phyloP scores from a whole-genome alignment of 2,797 vertebrate species.

The Propithecus deckenii region DNA sequence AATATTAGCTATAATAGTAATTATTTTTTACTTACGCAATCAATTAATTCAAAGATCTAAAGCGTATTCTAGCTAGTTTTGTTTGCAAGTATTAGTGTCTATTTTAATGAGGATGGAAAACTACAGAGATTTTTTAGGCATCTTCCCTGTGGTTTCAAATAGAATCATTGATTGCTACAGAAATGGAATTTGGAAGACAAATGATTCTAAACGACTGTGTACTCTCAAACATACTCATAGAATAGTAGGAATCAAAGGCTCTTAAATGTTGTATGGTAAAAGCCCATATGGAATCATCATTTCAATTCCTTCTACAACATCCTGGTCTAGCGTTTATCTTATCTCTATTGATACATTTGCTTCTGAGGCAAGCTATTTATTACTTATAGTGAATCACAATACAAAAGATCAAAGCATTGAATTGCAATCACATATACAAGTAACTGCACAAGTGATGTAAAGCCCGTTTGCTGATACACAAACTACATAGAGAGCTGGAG shows the following conservation, averaged over 20 bases:
- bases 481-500: not conserved
- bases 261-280: not conserved
- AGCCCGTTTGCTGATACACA: not conserved
- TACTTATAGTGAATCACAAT: not conserved
- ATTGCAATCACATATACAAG: not conserved
- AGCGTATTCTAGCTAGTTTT: not conserved
- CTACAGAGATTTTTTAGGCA: not conserved
- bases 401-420: not conserved
- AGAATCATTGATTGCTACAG: not conserved
- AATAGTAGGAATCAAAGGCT: not conserved
- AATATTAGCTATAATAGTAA: not conserved
- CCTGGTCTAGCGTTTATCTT: not conserved
- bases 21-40: not conserved
- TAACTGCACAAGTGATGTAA: not conserved
- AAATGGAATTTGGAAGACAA: conserved; percentile 1
- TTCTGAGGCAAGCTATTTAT: not conserved
- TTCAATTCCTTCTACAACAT: not conserved
- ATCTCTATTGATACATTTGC: not conserved
- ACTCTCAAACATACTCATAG: not conserved
- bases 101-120: not conserved
- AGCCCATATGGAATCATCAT: not conserved
- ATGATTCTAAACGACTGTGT: not conserved
- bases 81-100: not conserved
- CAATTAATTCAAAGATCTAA: not conserved
- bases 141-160: not conserved